Base-by-base conservation (phyloP, 2,888 invertebrate species). In the Drosophila kokeensis region DNA sequence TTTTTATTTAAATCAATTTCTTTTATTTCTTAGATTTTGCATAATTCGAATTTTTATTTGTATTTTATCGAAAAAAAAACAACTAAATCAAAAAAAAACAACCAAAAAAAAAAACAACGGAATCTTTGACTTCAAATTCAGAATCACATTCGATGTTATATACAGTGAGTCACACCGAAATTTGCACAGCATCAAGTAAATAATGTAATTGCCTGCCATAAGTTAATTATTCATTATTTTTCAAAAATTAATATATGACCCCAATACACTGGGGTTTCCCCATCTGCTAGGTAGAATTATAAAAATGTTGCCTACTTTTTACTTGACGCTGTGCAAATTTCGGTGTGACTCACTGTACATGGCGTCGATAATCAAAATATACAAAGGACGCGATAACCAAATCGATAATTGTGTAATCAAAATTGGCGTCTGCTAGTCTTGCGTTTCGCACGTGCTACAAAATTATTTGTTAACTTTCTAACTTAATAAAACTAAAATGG, bases 401-500 rank as follows among this genome's bases (percentile, higher is more conserved):
- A 52, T 52, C 61, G 73, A 75, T 50, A 52, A 2, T n/a, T 11
- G 10, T 13, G 2, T 27, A 0, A 48, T 49, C 52, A 30, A 48
- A 21, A 21, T 30, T 10, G 10, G 8, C 0, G 30, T 34, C 40
- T 55, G 52, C n/a, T 55, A 8, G 8, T 30, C 8, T 42, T 48
- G 48, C 57, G 59, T 50, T 45, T 54, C 62, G 30, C 64, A 38
- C 65, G 55, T 72, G 70, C 42, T 32, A 36, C 24, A 32, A 34
- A 4, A 21, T 67, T 52, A 18, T n/a, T 42, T 13, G 10, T 6
- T 48, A 63, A n/a, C 6, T 50, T 48, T 8, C 7, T 1, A 11
- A 18, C 2, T 21, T 21, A 13, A 0, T 21, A 55, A 0, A 27
- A 27, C 27, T 27, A 27, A 30, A 36, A 84, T 91, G 77, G 81